Percentiles rank a stretch among this genome's conserved stretches.
phyloP scores from a whole-genome alignment of 2,888 invertebrate species.

The Himalopsyche kuldschensis region DNA sequence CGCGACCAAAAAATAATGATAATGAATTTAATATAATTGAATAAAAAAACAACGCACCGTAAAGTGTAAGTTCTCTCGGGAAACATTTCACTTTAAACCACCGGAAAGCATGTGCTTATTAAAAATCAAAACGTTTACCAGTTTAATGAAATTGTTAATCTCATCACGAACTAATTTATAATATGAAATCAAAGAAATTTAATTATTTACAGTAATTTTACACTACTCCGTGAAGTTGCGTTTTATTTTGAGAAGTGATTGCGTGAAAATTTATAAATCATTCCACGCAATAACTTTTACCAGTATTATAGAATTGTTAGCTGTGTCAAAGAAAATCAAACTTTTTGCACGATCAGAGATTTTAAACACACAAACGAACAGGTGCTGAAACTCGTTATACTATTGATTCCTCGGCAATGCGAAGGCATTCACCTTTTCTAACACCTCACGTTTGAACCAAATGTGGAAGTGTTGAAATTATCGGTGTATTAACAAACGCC shows the following conservation, averaged over 20 bases:
- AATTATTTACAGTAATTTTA: not conserved
- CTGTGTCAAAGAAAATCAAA: no score
- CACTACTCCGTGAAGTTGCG: not conserved
- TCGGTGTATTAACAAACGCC: no score
- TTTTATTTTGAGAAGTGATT: not conserved
- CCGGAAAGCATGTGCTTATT: not conserved
- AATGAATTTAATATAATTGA: not conserved
- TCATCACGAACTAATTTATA: not conserved
- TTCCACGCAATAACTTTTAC: not conserved
- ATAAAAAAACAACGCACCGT: not conserved
- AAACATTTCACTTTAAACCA: not conserved
- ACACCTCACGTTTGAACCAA: no score
- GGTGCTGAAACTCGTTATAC: no score
- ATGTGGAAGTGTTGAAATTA: no score
- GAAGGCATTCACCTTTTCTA: no score
- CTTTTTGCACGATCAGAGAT: no score
- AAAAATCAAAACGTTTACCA: not conserved
- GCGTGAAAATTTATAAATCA: not conserved
- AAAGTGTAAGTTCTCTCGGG: not conserved
- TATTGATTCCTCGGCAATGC: no score
- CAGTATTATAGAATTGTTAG: no score
- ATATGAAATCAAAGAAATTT: not conserved
- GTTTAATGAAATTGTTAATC: not conserved
- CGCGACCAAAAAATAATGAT: not conserved
- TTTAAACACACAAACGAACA: no score